phyloP scores from a whole-genome alignment of 2,113 vertebrate genomes.

The Triplophysa rosa region DNA sequence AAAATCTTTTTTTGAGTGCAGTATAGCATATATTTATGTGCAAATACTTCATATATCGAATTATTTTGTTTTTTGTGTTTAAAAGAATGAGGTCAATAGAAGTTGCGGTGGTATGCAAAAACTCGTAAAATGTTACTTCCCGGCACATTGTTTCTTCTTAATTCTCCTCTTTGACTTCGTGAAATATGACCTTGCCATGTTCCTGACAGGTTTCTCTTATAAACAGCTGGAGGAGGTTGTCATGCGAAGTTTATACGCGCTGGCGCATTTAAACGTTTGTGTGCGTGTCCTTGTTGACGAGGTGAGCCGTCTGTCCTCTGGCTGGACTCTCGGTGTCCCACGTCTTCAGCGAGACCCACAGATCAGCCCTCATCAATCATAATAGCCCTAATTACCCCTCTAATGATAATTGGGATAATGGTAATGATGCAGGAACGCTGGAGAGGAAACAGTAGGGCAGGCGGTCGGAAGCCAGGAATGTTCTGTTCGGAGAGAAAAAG shows the following conservation, averaged over 20 bases:
- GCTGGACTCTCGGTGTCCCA: slow-evolving; percentile 17
- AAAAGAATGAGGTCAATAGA: no score
- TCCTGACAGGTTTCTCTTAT: not conserved
- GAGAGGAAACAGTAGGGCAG: not conserved
- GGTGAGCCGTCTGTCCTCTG: slow-evolving; percentile 27
- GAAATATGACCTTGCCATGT: not conserved
- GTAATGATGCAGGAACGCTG: slow-evolving; percentile 34
- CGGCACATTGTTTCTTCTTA: not conserved
- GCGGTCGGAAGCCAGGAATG: not conserved
- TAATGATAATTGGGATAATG: slow-evolving; percentile 55
- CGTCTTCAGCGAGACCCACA: slow-evolving; percentile 12
- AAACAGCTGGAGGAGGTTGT: not conserved
- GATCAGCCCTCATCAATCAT: slow-evolving; percentile 42
- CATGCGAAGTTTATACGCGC: not conserved
- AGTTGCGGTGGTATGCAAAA: no score
- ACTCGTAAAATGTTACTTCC: not conserved
- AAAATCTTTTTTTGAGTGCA: no score
- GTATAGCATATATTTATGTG: no score
- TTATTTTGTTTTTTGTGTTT: no score
- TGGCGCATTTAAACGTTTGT: not conserved
- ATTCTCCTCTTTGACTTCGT: not conserved
- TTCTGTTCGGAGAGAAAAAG: slow-evolving; percentile 12
- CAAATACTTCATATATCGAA: no score
- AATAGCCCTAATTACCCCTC: slow-evolving; percentile 49
- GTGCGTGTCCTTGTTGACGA: not conserved